Base-by-base conservation (phyloP, 2,888 invertebrate species). In the Calameuta idolon region DNA sequence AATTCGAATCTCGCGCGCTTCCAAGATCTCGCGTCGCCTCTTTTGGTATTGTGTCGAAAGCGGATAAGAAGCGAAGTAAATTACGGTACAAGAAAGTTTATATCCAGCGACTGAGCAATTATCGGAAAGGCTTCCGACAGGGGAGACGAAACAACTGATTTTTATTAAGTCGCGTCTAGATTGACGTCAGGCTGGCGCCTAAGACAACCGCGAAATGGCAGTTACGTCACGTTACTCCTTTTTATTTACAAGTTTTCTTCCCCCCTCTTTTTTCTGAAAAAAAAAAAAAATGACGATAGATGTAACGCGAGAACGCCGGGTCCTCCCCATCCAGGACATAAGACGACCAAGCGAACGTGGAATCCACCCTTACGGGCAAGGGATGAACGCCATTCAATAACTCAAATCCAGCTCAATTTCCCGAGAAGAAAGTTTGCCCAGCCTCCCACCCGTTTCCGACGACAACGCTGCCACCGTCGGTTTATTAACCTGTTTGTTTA, bases 361-460 rank as follows among this genome's bases (percentile, higher is more conserved):
- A 34, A 71, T 31, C 33, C n/a, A 80, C 75, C 82, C 74, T 37
- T 77, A 73, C 76, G 77, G 81, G 12, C 55, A 81, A 82, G 82
- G 84, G 87, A 84, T 79, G 82, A 78, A 79, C 83, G 85, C 81
- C 84, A 79, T 86, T 82, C 85, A 84, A 89, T 91, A 91, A 91
- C 87, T 92, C 90, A 91, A 90, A 90, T 90, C 87, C 85, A 86
- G 88, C 87, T 91, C 90, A 90, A 91, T 92, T 91, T 89, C 86
- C 85, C 85, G 84, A 86, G 83, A 87, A 87, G 85, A 88, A 89
- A 89, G 87, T 89, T 90, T 87, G 83, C 85, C 74, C 80, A 76
- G 37, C 76, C n/a, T 23, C 33, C 69, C 33, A n/a, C 23, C 79
- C 77, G 80, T 83, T 55, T 23, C 55, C 55, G 55, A 55, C 82